A percentile compares a stretch with the other conserved stretches of the same genome.
Conservation (phyloP, 2,888 invertebrate genomes). For the Hedya salicella region DNA sequence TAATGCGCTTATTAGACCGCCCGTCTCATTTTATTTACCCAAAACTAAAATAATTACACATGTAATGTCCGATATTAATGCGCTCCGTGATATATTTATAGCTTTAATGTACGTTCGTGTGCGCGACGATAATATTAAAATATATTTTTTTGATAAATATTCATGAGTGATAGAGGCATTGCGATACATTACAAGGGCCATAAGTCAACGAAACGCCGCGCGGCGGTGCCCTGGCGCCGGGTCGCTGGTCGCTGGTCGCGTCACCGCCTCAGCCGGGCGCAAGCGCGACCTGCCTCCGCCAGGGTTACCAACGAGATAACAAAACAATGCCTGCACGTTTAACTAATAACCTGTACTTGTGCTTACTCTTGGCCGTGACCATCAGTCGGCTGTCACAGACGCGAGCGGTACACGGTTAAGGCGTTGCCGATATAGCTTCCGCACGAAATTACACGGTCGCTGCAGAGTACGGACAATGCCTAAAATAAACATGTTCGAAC, state of each 20-base stretch:
- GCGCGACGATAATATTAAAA: slow-evolving; percentile 69
- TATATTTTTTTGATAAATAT: slow-evolving; percentile 78
- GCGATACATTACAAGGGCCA: slow-evolving; percentile 78
- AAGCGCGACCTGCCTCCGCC: slow-evolving; percentile 15
- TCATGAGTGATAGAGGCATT: slow-evolving; percentile 83
- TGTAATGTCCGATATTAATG: slow-evolving; percentile 67
- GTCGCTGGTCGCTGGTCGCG: slow-evolving; percentile 51
- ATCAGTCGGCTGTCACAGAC: slow-evolving; percentile 33
- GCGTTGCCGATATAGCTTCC: slow-evolving; percentile 20
- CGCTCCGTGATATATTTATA: slow-evolving; percentile 75
- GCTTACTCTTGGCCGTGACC: slow-evolving; percentile 20
- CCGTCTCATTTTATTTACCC: slow-evolving; percentile 69
- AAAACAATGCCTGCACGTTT: slow-evolving; percentile 14
- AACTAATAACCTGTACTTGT: not conserved
- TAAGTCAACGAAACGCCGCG: slow-evolving; percentile 80
- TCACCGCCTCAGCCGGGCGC: slow-evolving; percentile 46
- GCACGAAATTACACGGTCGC: not conserved
- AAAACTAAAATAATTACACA: slow-evolving; percentile 74
- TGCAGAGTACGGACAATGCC: not conserved
- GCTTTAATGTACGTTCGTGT: slow-evolving; percentile 65
- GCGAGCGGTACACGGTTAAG: slow-evolving; percentile 28
- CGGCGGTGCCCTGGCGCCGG: slow-evolving; percentile 56
- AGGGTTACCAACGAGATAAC: slow-evolving; percentile 20
- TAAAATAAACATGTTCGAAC: no score
- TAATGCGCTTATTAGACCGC: slow-evolving; percentile 71